Base-by-base conservation (phyloP, 2,888 invertebrate species). In the Microplitis deprimator region DNA sequence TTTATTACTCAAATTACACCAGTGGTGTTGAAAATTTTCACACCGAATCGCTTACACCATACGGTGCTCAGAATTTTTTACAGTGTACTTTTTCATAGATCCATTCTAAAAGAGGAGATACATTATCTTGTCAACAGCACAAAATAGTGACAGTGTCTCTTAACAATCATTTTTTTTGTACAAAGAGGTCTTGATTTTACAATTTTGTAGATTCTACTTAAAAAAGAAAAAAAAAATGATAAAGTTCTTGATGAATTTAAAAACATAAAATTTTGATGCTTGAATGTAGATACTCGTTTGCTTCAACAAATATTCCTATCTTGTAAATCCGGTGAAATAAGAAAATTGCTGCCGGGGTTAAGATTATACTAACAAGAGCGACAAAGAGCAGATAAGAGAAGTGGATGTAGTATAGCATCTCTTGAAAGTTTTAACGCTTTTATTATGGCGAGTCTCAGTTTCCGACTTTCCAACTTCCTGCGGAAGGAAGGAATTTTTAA, bases 401-500 rank as follows among this genome's bases (percentile, higher is more conserved):
- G 69, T 20, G 75, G 72, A 73, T 17, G 5, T 39, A 62, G 65
- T 73, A 62, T 72, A 68, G n/a, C 59, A 75, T 77, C 76, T 79
- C 77, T 75, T 75, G 65, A 79, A 80, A 82, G 76, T 82, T 81
- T 77, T 76, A 80, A 80, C 77, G 80, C 82, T 82, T 81, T 82
- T 82, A 82, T 82, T 82, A 82, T 80, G 78, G 73, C 80, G 78
- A 79, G 77, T 80, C 78, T 78, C 75, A 80, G 79, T 81, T 77
- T 77, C 72, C 77, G 79, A 79, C 78, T 82, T 81, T 81, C 68
- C 79, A 81, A 82, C 82, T 82, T 72, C 77, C 80, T 72, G 65
- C 79, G 75, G 76, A 74, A 73, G 79, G 79, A 79, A 82, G 81
- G 80, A 82, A 82, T 82, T 82, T 82, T 82, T 82, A 82, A 82